Evolutionary conservation across 1,140 invertebrate genomes (phyloP).

Genomic region (Rhynchophorus ferrugineus): DNA sequence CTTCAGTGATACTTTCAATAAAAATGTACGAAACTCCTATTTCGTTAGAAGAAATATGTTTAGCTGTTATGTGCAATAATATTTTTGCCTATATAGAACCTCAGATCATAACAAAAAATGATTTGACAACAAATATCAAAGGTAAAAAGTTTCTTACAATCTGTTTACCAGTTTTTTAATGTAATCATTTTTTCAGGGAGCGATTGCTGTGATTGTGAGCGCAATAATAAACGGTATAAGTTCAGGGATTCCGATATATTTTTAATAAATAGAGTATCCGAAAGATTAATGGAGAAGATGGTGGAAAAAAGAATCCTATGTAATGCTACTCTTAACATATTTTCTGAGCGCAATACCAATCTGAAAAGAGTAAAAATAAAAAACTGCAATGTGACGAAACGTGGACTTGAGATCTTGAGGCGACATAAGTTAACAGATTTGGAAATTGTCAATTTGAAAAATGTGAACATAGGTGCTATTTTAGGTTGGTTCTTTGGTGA

Average conservation of each 20-base stretch:
- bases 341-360: conserved; percentile 56
- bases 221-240: conserved; percentile 27
- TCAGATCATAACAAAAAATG: conserved; percentile 4
- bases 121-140: not conserved
- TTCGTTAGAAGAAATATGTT: conserved; percentile 57
- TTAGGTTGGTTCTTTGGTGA: conserved; percentile 24
- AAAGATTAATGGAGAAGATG: conserved; percentile 55
- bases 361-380: conserved; percentile 47
- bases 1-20: no score
- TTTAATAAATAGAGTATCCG: conserved; percentile 61
- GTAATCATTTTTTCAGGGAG: conserved; percentile 5
- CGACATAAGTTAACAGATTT: conserved; percentile 59
- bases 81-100: conserved; percentile 46
- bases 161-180: no score
- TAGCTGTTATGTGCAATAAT: conserved; percentile 64
- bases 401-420: conserved; percentile 57
- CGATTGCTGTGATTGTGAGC: conserved; percentile 17
- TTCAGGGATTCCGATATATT: conserved; percentile 59
- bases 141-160: no score
- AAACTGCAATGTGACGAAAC: conserved; percentile 51
- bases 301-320: conserved; percentile 56
- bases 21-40: conserved; percentile 57
- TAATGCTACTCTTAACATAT: conserved; percentile 58
- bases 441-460: conserved; percentile 45
- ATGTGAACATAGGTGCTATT: conserved; percentile 31